A percentile compares a stretch with the other conserved stretches of the same genome.
Conservation (phyloP, 2,888 invertebrate genomes). For the Petrolisthes manimaculis region DNA sequence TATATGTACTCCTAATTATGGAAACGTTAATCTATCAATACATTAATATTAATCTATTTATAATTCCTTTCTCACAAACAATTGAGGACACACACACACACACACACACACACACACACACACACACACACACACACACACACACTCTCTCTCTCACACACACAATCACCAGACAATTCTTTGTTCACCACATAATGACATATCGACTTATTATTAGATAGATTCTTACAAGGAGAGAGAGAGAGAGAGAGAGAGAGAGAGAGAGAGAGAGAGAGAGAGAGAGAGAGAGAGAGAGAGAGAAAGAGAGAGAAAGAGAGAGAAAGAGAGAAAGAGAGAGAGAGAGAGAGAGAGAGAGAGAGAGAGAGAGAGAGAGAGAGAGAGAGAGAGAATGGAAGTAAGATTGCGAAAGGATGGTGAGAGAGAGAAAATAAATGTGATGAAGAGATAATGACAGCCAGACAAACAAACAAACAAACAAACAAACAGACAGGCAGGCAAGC, state of each 20-base stretch:
- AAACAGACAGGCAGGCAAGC: too few species aligned
- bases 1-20: too few species aligned
- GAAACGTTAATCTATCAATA: too few species aligned
- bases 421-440: too few species aligned
- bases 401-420: not conserved
- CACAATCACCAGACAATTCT: not conserved
- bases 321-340: not conserved
- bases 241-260: not conserved
- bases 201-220: not conserved
- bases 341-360: conserved; percentile 26
- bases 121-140: conserved; percentile 19
- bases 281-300: too few species aligned
- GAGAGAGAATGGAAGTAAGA: not conserved
- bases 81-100: not conserved
- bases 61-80: not conserved
- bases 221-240: not conserved
- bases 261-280: conserved; percentile 2
- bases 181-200: too few species aligned
- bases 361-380: not conserved
- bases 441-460: too few species aligned
- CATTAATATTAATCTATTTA: not conserved
- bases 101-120: not conserved
- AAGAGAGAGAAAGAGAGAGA: not conserved
- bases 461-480: too few species aligned
- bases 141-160: conserved; percentile 12